Conservation (phyloP, 2,113 vertebrate species). For the Corythoichthys intestinalis region DNA sequence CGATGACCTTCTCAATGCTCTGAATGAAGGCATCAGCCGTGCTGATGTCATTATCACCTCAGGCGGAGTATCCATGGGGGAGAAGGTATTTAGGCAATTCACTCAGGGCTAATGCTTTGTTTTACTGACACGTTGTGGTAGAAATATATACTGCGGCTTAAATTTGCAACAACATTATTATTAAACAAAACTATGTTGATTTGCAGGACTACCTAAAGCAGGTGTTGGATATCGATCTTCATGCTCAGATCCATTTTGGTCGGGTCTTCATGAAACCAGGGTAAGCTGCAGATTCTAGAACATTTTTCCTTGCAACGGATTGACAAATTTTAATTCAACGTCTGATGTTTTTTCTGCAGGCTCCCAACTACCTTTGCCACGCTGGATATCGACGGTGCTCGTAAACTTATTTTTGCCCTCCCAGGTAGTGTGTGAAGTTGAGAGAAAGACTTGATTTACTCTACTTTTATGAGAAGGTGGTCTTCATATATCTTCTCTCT, state of each 20-base stretch:
- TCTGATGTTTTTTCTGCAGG: constrained; percentile 59
- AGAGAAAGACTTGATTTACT: constrained; percentile 67
- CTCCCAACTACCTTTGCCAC: constrained; percentile 98
- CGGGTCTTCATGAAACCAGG: constrained; percentile 99
- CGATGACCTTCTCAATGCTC: constrained; percentile 98
- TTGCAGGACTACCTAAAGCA: constrained; percentile 98
- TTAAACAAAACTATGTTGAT: neutral
- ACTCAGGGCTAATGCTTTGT: constrained; percentile 3
- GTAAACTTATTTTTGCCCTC: constrained; percentile 99
- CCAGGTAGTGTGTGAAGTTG: constrained; percentile 89
- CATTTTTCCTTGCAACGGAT: neutral
- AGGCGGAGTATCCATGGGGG: constrained; percentile 98
- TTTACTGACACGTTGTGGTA: constrained; percentile 62
- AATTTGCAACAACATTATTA: neutral
- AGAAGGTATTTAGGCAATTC: constrained; percentile 80
- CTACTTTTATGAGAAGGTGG: constrained; percentile 38
- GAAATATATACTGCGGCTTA: neutral
- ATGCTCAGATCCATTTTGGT: constrained; percentile 98
- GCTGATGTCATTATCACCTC: constrained; percentile 99
- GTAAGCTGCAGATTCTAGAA: constrained; percentile 68
- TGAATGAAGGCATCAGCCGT: constrained; percentile 98
- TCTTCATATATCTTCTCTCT: constrained; percentile 52
- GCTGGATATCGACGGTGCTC: constrained; percentile 94
- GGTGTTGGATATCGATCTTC: constrained; percentile 98
- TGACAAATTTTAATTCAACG: neutral